phyloP scores from a whole-genome alignment of 1,140 invertebrate genomes.

The Orussus abietinus region DNA sequence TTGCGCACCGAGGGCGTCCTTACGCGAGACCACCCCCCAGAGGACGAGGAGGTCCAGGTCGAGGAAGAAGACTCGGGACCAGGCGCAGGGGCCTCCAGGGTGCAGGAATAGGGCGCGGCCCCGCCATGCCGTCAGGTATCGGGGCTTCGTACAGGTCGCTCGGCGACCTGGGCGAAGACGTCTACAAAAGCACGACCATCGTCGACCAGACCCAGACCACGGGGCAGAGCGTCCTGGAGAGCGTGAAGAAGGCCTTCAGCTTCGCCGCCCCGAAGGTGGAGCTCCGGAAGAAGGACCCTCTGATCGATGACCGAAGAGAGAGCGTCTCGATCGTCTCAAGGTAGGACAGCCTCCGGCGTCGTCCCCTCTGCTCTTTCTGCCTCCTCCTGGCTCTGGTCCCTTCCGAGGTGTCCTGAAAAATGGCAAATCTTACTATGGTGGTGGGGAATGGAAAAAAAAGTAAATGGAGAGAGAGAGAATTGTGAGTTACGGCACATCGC shows the following conservation, averaged over 20 bases:
- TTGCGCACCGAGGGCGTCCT: not conserved
- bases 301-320: constrained; percentile 52
- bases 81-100: too few relatives aligned
- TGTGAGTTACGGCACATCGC: too few relatives aligned
- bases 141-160: constrained; percentile 63
- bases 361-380: constrained; percentile 11
- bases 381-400: constrained; percentile 4
- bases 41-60: not conserved
- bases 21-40: not conserved
- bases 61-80: too few relatives aligned
- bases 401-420: too few relatives aligned
- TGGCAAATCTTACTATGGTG: too few relatives aligned
- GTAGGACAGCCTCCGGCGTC: constrained; percentile 38
- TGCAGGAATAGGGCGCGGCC: constrained; percentile 23
- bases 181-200: constrained; percentile 63
- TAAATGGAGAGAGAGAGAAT: too few relatives aligned
- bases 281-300: constrained; percentile 53
- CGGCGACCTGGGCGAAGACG: constrained; percentile 58
- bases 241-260: constrained; percentile 62
- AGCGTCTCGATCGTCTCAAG: constrained; percentile 54
- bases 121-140: constrained; percentile 58
- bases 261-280: constrained; percentile 53
- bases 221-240: constrained; percentile 56
- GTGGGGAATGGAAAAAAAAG: too few relatives aligned
- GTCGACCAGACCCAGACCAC: constrained; percentile 54